Conservation (phyloP, 1,140 invertebrate species). For the Wiebesia pumilae region DNA sequence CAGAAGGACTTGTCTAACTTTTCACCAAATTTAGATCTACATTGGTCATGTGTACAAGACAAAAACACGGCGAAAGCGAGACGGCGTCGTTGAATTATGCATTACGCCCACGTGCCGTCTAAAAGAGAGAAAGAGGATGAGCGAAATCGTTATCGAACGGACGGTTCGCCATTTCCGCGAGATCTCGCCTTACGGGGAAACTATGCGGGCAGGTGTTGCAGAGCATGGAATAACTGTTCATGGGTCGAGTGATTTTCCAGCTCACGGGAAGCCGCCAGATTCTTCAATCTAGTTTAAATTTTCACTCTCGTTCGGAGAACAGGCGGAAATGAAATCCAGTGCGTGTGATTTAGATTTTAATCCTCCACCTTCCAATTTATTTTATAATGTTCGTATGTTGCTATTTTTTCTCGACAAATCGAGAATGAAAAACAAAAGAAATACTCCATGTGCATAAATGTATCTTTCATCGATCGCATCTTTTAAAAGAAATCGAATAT, state of each 20-base stretch:
- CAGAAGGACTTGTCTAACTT: neutral
- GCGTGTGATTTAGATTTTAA: neutral
- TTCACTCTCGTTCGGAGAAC: neutral
- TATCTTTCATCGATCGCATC: neutral
- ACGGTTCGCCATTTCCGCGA: neutral
- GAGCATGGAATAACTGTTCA: neutral
- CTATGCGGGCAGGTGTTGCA: slow-evolving; percentile 1
- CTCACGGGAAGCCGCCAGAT: neutral
- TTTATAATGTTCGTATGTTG: no score
- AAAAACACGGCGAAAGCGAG: slow-evolving; percentile 17
- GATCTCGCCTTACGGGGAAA: neutral
- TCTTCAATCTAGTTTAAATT: neutral
- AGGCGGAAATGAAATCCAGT: neutral
- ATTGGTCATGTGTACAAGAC: no score
- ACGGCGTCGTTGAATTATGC: neutral
- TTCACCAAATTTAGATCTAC: neutral
- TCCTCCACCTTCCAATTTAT: neutral
- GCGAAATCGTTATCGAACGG: neutral
- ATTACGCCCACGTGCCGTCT: neutral
- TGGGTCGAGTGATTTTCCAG: slow-evolving; percentile 10
- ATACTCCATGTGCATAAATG: no score
- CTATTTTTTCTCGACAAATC: neutral
- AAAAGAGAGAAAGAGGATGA: neutral
- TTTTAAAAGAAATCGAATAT: slow-evolving; percentile 4
- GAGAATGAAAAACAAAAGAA: no score